Conservation (phyloP, 2,113 vertebrate species). For the Chaetodon trifascialis region DNA sequence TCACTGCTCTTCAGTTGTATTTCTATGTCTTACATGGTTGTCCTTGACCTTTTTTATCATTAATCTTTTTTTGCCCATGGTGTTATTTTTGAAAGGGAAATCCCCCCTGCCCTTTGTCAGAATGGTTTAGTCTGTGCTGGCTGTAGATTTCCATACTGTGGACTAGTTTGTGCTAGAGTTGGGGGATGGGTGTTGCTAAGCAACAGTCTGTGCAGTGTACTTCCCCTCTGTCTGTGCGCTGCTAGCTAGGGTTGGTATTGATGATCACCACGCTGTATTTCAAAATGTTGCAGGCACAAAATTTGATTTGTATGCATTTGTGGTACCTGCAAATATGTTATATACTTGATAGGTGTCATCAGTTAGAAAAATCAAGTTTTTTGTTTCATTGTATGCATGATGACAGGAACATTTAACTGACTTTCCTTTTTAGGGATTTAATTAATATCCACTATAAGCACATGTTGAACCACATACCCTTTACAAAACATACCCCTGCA, state of each 20-base stretch:
- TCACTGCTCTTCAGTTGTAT: neutral
- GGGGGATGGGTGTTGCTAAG: slow-evolving; percentile 80
- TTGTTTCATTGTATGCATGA: neutral
- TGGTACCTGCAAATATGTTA: neutral
- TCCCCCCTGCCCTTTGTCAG: slow-evolving; percentile 14
- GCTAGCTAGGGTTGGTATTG: slow-evolving; percentile 69
- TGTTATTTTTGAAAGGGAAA: slow-evolving; percentile 25
- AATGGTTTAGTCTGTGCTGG: slow-evolving; percentile 73
- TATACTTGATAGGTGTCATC: neutral
- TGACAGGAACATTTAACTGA: neutral
- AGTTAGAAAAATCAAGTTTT: neutral
- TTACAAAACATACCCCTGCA: slow-evolving; percentile 35
- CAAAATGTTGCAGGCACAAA: slow-evolving; percentile 11
- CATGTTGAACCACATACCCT: neutral
- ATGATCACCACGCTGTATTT: slow-evolving; percentile 34
- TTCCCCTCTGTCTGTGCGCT: slow-evolving; percentile 64
- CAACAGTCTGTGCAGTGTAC: slow-evolving; percentile 70
- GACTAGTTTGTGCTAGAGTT: slow-evolving; percentile 77
- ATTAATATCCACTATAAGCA: neutral
- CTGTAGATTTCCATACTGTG: slow-evolving; percentile 75
- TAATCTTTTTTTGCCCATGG: slow-evolving; percentile 15
- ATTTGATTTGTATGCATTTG: slow-evolving; percentile 2
- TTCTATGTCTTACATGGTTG: slow-evolving; percentile 4
- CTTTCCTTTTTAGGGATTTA: neutral
- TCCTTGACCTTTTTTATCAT: slow-evolving; percentile 32